Evolutionary conservation across 2,113 vertebrate species (phyloP), one percentile per base, ranked within the genome.

Genomic region (Perca flavescens): DNA sequence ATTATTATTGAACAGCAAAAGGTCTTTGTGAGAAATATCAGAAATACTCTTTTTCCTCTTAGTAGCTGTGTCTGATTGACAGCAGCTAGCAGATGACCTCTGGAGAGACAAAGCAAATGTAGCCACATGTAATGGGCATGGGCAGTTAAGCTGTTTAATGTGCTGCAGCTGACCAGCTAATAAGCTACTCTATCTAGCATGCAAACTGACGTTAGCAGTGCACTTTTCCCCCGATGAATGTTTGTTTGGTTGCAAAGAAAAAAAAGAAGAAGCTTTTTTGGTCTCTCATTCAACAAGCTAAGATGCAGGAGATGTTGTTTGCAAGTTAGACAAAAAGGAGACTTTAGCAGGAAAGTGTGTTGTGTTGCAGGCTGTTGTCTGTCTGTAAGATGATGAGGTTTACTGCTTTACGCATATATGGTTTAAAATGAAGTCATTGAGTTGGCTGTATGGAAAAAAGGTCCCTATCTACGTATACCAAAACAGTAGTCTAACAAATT

Each of bases 141-240:
- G 50, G 58, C 46, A 1, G 57, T 70, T 60, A 49, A 61, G n/a
- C 12, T 31, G 36, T 73, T 66, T 49, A 56, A 66, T 66, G 52
- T 76, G 58, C 43, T 53, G 34, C 40, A 63, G n/a, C 46, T 57
- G 58, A 64, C 40, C 25, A 14, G 49, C 19, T 50, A 2, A 58
- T 34, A 25, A 54, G 47, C 16, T 21, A 11, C 40, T 43, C 40
- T 43, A 5, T 12, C 19, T 2, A 16, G 16, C 22, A 22, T 77
- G 52, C 5, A 62, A 40, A 34, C 3, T 60, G 58, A 57, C 9
- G 22, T 49, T 28, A 58, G 31, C 8, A 16, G 19, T 15, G 46
- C 36, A 49, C 9, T 9, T 62, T 67, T 17, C 19, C 3, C n/a
- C 1, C 0, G 17, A 3, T 62, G 25, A 40, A 28, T 43, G 46